phyloP scores from a whole-genome alignment of 2,888 invertebrate species.

The Caenorhabditis sulstoni region DNA sequence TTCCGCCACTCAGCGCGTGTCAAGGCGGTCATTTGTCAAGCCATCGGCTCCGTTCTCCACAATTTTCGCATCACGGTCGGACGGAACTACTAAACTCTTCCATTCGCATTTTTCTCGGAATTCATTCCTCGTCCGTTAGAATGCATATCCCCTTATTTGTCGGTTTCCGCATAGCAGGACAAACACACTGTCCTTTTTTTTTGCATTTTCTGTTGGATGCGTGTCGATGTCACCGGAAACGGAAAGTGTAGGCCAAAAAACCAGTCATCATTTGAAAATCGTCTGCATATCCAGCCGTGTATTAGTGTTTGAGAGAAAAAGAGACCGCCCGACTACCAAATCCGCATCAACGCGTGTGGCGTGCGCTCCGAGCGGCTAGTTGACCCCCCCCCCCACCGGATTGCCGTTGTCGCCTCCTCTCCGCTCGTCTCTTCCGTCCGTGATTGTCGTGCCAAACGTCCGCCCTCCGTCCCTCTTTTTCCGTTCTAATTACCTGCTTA shows the following conservation, averaged over 20 bases:
- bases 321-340: constrained; percentile 38
- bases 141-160: constrained; percentile 20
- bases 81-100: constrained; percentile 46
- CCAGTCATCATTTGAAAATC: constrained; percentile 44
- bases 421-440: constrained; percentile 19
- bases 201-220: constrained; percentile 18
- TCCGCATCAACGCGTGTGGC: constrained; percentile 54
- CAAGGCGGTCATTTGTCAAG: constrained; percentile 38
- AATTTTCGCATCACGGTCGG: constrained; percentile 51
- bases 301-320: too few species aligned
- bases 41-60: constrained; percentile 19
- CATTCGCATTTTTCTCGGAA: not conserved
- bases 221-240: constrained; percentile 33
- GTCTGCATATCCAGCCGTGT: constrained; percentile 43
- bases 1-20: not conserved
- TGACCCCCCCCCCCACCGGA: constrained; percentile 41
- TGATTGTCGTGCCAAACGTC: constrained; percentile 49
- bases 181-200: constrained; percentile 54
- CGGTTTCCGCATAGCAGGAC: constrained; percentile 55
- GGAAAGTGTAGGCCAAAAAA: constrained; percentile 37
- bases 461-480: constrained; percentile 18
- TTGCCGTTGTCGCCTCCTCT: constrained; percentile 25
- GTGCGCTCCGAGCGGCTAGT: constrained; percentile 34
- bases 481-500: constrained; percentile 63
- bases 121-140: constrained; percentile 5